A percentile compares a stretch with the other conserved stretches of the same genome.
Conservation (phyloP, 1,140 invertebrate species). For the Cheumatopsyche charites region DNA sequence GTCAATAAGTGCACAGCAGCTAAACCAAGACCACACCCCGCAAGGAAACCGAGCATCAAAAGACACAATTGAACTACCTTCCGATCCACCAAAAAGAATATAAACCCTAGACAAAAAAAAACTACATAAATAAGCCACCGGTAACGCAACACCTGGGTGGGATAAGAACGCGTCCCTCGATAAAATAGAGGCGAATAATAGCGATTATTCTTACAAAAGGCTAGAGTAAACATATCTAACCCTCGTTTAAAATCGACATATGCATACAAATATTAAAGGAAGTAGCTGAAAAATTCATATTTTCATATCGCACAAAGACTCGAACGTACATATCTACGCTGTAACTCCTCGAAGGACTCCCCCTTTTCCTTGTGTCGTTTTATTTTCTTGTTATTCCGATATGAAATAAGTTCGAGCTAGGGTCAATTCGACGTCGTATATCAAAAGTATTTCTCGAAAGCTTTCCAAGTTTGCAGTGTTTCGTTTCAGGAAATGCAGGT, state of each 20-base stretch:
- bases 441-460: constrained; percentile 14
- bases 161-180: neutral
- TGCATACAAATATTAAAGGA: constrained; percentile 7
- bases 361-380: no score
- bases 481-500: neutral
- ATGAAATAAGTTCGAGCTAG: neutral
- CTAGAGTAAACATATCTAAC: constrained; percentile 22
- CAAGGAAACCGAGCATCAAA: constrained; percentile 28
- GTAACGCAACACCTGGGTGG: constrained; percentile 34
- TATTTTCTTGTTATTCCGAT: neutral
- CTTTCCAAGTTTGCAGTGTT: constrained; percentile 26
- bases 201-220: constrained; percentile 9
- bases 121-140: neutral
- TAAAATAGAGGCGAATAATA: no score
- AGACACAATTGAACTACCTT: constrained; percentile 24
- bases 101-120: constrained; percentile 6
- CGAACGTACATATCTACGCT: neutral
- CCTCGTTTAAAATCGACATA: neutral
- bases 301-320: neutral
- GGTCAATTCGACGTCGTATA: constrained; percentile 12
- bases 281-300: constrained; percentile 6
- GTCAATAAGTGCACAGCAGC: neutral
- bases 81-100: neutral
- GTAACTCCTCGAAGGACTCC: neutral
- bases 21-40: constrained; percentile 29